Conservation (phyloP, 2,797 vertebrate genomes). For the Micrastur ruficollis region DNA sequence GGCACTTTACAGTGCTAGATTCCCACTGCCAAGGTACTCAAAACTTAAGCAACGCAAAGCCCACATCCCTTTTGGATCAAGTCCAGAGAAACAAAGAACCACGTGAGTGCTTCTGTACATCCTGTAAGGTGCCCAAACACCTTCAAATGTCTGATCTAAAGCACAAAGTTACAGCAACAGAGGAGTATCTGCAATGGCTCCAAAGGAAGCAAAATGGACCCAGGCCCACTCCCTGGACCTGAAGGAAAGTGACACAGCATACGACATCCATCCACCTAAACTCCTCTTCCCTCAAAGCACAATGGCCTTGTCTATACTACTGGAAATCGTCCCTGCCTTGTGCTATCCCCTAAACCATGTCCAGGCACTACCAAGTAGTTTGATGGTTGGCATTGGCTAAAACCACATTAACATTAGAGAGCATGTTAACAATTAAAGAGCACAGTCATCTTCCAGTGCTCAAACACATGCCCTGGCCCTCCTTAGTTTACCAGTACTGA, state of each 20-base stretch:
- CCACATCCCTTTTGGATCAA: slow-evolving; percentile 28
- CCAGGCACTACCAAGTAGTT: neutral
- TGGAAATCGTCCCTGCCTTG: neutral
- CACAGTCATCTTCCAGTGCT: neutral
- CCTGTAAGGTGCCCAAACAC: neutral
- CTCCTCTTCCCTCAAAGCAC: neutral
- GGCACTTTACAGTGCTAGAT: neutral
- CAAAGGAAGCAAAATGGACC: neutral
- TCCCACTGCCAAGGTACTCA: neutral
- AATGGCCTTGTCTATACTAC: neutral
- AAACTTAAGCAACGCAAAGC: neutral
- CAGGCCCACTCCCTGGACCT: neutral
- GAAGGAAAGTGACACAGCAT: neutral
- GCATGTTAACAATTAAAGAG: neutral
- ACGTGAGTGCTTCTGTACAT: neutral
- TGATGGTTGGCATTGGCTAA: neutral
- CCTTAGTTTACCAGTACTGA: neutral
- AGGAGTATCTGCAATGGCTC: neutral
- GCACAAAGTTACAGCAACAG: neutral
- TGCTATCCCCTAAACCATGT: neutral
- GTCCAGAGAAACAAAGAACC: slow-evolving; percentile 19
- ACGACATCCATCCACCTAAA: neutral
- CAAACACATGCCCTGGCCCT: neutral
- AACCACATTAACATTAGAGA: neutral
- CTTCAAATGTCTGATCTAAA: neutral